These are phyloP conservation scores for Acromyrmex charruanus DNA, from an alignment of 1,140 invertebrate species.

Conservation along the genomic window DNA sequence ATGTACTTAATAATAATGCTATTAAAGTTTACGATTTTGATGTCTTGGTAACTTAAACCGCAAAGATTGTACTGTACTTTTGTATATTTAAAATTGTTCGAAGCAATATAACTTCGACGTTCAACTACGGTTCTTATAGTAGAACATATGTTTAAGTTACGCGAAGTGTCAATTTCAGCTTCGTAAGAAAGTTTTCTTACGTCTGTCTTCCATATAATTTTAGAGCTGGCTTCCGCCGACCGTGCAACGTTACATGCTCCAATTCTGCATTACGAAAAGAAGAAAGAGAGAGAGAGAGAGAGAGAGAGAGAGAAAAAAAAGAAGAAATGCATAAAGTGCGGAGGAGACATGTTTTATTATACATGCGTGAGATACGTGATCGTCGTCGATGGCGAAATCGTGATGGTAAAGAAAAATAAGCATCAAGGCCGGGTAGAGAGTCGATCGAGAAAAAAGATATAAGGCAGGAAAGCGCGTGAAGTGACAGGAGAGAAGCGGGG, in stretches of 20 bases:
- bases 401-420: slow-evolving; percentile 44
- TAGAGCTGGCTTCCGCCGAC: background rate
- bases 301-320: background rate
- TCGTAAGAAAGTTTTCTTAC: background rate
- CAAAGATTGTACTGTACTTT: background rate
- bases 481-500: slow-evolving; percentile 7
- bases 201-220: background rate
- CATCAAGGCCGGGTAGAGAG: slow-evolving; percentile 49
- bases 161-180: slow-evolving; percentile 7
- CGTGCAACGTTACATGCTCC: background rate
- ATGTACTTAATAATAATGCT: background rate
- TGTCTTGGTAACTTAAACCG: background rate
- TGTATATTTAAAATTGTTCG: background rate
- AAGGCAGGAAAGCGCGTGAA: slow-evolving; percentile 30
- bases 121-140: background rate
- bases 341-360: slow-evolving; percentile 29
- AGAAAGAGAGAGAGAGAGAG: no score
- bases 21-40: background rate
- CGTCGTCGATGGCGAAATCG: slow-evolving; percentile 52
- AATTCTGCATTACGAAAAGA: slow-evolving; percentile 23
- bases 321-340: background rate
- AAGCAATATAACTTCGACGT: background rate
- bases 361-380: slow-evolving; percentile 51
- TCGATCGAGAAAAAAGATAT: slow-evolving; percentile 56
- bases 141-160: background rate